Conservation (phyloP, 2,113 vertebrate genomes). For the Verasper variegatus region DNA sequence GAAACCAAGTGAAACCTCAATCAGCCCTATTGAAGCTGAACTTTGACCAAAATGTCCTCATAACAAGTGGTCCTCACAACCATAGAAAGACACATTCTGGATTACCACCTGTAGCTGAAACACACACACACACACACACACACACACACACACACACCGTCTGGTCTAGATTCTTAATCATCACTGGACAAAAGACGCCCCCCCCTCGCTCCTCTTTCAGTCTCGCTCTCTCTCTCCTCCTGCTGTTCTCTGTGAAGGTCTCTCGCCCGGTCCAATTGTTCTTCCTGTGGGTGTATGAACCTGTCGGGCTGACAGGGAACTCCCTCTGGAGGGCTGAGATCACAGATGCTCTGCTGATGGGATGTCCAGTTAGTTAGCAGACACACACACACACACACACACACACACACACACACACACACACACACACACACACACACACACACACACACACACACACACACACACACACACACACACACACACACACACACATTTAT, state of each 20-base stretch:
- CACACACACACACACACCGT: slow-evolving; percentile 54
- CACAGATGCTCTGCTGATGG: slow-evolving; percentile 75
- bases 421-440: slow-evolving; percentile 30
- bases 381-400: slow-evolving; percentile 33
- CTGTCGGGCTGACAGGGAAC: slow-evolving; percentile 62
- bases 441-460: slow-evolving; percentile 30
- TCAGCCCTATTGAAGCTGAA: too few relatives aligned
- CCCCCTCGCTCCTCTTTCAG: not conserved
- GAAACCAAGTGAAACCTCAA: too few relatives aligned
- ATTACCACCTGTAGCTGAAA: not conserved
- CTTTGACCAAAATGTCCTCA: not conserved
- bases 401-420: slow-evolving; percentile 24
- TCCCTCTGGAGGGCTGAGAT: slow-evolving; percentile 59
- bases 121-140: slow-evolving; percentile 21
- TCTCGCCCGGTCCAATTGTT: slow-evolving; percentile 30
- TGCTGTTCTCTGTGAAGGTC: not conserved
- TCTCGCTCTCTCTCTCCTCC: slow-evolving; percentile 12
- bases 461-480: slow-evolving; percentile 36
- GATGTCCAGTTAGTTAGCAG: slow-evolving; percentile 59
- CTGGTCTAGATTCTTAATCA: slow-evolving; percentile 91
- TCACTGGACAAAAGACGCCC: slow-evolving; percentile 80
- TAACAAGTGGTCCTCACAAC: not conserved
- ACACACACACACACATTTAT: not conserved
- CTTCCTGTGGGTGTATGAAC: slow-evolving; percentile 26
- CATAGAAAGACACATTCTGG: not conserved